Evolutionary conservation across 2,113 vertebrate genomes (phyloP).

Genomic region (Telmatochromis sp.): DNA sequence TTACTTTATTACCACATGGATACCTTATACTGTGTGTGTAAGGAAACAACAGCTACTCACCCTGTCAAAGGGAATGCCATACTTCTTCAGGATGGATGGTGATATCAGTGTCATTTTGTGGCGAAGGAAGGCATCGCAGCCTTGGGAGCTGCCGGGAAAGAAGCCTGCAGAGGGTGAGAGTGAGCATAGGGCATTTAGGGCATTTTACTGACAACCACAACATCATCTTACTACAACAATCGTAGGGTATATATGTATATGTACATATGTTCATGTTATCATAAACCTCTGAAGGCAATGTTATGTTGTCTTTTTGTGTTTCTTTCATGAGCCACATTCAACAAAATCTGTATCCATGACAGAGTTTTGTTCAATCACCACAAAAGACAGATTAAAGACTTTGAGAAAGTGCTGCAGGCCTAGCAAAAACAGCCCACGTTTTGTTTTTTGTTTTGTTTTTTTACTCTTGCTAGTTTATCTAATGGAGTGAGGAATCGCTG

Average conservation of each 20-base stretch:
- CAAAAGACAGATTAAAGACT: not conserved
- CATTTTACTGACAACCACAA: not conserved
- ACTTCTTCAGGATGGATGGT: slow-evolving; percentile 96
- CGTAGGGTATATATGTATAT: not conserved
- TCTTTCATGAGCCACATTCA: not conserved
- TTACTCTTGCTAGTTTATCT: not conserved
- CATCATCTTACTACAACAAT: not conserved
- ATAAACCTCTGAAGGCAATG: not conserved
- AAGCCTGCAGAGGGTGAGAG: slow-evolving; percentile 74
- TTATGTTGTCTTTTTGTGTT: not conserved
- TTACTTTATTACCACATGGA: not conserved
- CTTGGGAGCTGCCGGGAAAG: slow-evolving; percentile 96
- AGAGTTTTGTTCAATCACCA: not conserved
- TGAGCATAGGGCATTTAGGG: not conserved
- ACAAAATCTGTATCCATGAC: not conserved
- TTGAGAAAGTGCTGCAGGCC: not conserved
- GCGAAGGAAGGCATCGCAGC: slow-evolving; percentile 93
- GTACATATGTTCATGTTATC: not conserved
- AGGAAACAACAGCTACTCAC: slow-evolving; percentile 61
- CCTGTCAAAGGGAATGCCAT: slow-evolving; percentile 92
- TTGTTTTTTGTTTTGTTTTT: not conserved
- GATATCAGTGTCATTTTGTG: slow-evolving; percentile 99
- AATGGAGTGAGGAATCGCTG: not conserved
- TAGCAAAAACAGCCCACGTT: not conserved
- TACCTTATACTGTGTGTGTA: not conserved